Evolutionary conservation across 2,888 invertebrate genomes (phyloP).

Genomic region (Meteorus colon): DNA sequence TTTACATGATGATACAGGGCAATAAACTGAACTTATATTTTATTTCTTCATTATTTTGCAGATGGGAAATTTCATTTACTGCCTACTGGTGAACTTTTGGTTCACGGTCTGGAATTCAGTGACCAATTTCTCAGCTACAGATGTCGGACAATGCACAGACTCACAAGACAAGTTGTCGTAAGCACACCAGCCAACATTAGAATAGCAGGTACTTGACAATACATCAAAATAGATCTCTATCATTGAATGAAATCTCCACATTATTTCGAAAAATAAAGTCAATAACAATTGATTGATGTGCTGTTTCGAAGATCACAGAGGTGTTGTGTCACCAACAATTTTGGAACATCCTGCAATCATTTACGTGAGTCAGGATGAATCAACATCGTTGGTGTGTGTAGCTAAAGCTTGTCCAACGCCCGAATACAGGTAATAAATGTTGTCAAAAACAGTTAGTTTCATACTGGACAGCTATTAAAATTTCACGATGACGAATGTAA

Average conservation of each 20-base stretch:
- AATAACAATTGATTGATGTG: background rate
- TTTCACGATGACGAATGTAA: constrained; percentile 48
- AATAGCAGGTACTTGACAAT: constrained; percentile 78
- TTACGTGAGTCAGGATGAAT: constrained; percentile 83
- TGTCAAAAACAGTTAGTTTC: constrained; percentile 43
- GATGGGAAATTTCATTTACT: constrained; percentile 85
- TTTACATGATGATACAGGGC: no score
- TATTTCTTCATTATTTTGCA: constrained; percentile 63
- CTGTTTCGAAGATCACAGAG: constrained; percentile 78
- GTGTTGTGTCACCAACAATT: constrained; percentile 82
- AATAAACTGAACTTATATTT: background rate
- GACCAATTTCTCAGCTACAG: constrained; percentile 83
- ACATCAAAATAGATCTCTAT: background rate
- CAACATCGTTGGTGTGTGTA: constrained; percentile 84
- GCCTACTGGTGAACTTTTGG: constrained; percentile 83
- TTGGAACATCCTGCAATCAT: constrained; percentile 83
- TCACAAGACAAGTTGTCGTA: constrained; percentile 82
- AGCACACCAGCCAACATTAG: constrained; percentile 82
- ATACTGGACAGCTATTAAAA: constrained; percentile 54
- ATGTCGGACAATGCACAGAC: constrained; percentile 83
- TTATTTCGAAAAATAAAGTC: background rate
- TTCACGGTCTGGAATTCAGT: constrained; percentile 83
- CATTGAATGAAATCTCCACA: background rate
- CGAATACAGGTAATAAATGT: constrained; percentile 80
- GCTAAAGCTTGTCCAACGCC: constrained; percentile 87